Base-by-base conservation (phyloP, 2,888 invertebrate genomes). In the Temnothorax rugatulus region DNA sequence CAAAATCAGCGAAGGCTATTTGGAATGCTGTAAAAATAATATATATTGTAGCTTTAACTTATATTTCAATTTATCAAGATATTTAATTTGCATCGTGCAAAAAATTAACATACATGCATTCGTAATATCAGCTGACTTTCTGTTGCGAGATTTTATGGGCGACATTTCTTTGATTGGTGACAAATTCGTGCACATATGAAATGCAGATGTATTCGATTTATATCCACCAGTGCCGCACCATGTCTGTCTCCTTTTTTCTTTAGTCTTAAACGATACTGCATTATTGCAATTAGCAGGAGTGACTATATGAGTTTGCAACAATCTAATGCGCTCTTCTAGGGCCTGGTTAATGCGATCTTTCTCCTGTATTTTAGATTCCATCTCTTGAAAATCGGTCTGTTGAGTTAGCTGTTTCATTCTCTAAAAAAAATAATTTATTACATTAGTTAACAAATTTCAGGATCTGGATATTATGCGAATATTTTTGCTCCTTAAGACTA, bases 1-100 rank as follows among this genome's bases (percentile, higher is more conserved):
- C 95, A 84, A 95, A 95, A 77, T 95, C 94, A 13, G 93, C 89
- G 18, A 94, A 91, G 18, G 91, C 94, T 25, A 93, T 93, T 69
- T 93, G 91, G 82, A 93, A 93, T 18, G 91, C 87, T 89, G n/a
- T 2, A 83, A 86, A 68, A 81, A 64, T 47, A 21, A 29, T 13
- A 54, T 54, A 41, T 44, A 34, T 34, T n/a, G 13, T 52, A 29
- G 9, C 21, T 73, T 74, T 13, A 61, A 73, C 13, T 38, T 25
- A 13, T 41, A 29, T 3, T 77, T 57, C 1, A 29, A 41, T 2
- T 61, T n/a, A 25, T 71, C 4, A 38, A 76, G 54, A 18, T 41
- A 66, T 57, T 68, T 5, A 18, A 21, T n/a, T 73, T 73, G 18
- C 3, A 21, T 44, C 3, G 9, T n/a, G 11, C 29, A 73, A 63